Evolutionary conservation across 2,113 vertebrate genomes (phyloP).

Genomic region (Siphamia tubifer): DNA sequence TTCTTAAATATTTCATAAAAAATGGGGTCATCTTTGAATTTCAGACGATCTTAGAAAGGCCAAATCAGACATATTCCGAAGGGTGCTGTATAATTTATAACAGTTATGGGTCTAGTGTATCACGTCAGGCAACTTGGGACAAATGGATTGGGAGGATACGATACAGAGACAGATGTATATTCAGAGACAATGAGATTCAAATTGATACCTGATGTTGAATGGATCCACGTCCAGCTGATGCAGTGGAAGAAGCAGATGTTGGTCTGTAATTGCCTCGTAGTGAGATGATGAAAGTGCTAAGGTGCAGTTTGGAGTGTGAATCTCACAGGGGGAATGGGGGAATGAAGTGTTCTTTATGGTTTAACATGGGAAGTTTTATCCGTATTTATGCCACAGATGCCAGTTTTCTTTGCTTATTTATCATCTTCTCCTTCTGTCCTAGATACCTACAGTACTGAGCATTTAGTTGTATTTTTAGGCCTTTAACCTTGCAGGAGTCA

Average conservation of each 20-base stretch:
- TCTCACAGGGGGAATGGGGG: background rate
- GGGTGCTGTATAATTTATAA: slow-evolving; percentile 57
- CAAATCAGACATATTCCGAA: slow-evolving; percentile 31
- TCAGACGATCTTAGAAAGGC: slow-evolving; percentile 31
- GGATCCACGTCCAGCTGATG: background rate
- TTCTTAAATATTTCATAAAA: slow-evolving; percentile 65
- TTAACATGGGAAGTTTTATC: background rate
- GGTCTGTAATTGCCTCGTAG: slow-evolving; percentile 26
- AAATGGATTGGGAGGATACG: slow-evolving; percentile 12
- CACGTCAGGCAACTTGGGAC: slow-evolving; percentile 15
- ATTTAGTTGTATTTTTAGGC: background rate
- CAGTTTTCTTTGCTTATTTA: too few species aligned
- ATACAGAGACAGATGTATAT: slow-evolving; percentile 4
- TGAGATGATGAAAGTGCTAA: slow-evolving; percentile 33
- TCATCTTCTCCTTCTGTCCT: too few species aligned
- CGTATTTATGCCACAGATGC: background rate
- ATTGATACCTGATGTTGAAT: background rate
- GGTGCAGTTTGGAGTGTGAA: background rate
- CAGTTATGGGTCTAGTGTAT: slow-evolving; percentile 26
- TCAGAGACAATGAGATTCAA: slow-evolving; percentile 18
- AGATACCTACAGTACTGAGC: too few species aligned
- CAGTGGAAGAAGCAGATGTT: slow-evolving; percentile 48
- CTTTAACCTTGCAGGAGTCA: background rate
- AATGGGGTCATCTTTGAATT: slow-evolving; percentile 48
- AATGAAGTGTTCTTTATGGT: background rate